Percentiles rank a stretch among this genome's conserved stretches.
Evolutionary conservation across 2,797 vertebrate genomes (phyloP).

Genomic region (Centropyge bicolor): DNA sequence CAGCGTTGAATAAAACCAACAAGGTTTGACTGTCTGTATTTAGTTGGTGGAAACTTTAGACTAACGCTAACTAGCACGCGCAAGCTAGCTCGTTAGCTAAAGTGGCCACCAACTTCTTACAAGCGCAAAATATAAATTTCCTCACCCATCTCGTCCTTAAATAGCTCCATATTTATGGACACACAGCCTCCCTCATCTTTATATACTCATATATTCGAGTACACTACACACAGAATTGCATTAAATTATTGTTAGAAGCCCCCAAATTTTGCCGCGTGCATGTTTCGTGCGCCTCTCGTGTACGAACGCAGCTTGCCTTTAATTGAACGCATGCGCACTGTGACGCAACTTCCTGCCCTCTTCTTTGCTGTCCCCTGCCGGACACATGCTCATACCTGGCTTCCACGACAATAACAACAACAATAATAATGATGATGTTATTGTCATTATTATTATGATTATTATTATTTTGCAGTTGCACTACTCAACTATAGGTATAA

Average conservation of each 20-base stretch:
- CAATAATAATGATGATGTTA: too few relatives aligned
- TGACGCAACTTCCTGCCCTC: fast-evolving
- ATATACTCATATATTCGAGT: background rate
- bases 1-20: background rate
- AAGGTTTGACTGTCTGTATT: background rate
- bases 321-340: slow-evolving; percentile 39
- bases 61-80: background rate
- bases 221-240: background rate
- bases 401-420: too few relatives aligned
- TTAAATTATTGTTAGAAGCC: background rate
- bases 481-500: too few relatives aligned
- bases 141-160: slow-evolving; percentile 64
- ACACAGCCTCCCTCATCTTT: background rate
- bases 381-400: fast-evolving
- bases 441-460: too few relatives aligned
- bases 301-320: background rate
- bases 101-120: slow-evolving; percentile 17
- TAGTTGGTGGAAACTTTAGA: background rate
- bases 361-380: background rate
- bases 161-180: slow-evolving; percentile 58
- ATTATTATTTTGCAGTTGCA: too few relatives aligned
- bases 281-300: background rate
- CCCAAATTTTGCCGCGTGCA: background rate
- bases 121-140: background rate
- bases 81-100: slow-evolving; percentile 13